phyloP scores from a whole-genome alignment of 1,140 invertebrate genomes.

The Papilio xuthus region DNA sequence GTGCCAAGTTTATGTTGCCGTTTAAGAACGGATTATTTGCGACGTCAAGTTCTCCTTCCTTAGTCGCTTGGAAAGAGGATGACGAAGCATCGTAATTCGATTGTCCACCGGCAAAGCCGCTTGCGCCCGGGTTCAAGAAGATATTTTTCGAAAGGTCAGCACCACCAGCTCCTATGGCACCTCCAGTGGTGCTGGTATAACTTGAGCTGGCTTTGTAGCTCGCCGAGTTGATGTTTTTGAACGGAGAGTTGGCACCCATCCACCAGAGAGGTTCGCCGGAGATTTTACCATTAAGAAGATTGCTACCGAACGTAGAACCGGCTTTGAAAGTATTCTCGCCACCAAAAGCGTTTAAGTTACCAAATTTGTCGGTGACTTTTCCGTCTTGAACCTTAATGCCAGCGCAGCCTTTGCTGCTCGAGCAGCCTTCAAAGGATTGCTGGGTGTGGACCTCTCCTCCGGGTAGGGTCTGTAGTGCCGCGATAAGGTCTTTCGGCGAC shows the following conservation, averaged over 20 bases:
- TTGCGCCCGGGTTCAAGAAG: conserved; percentile 47
- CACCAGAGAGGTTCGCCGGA: conserved; percentile 79
- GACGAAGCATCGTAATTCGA: not conserved
- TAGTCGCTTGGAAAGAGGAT: conserved; percentile 28
- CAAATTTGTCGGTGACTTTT: conserved; percentile 69
- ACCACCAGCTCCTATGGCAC: conserved; percentile 37
- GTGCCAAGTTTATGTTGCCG: conserved; percentile 40
- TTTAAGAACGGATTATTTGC: conserved; percentile 59
- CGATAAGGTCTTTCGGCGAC: conserved; percentile 59
- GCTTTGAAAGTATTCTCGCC: conserved; percentile 57
- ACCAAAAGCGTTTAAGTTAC: conserved; percentile 58
- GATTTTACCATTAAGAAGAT: conserved; percentile 55
- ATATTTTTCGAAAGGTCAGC: conserved; percentile 57
- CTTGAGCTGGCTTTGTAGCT: conserved; percentile 56
- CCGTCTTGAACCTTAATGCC: conserved; percentile 78
- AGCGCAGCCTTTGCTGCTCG: conserved; percentile 74
- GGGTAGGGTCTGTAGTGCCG: conserved; percentile 59
- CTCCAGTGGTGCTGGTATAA: conserved; percentile 52
- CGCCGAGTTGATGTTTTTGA: conserved; percentile 65
- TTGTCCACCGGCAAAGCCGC: conserved; percentile 30
- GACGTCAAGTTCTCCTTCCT: conserved; percentile 47
- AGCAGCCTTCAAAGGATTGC: conserved; percentile 73
- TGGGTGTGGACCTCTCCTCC: conserved; percentile 73
- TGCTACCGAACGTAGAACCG: conserved; percentile 55
- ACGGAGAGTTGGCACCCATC: conserved; percentile 80